Base-by-base conservation (phyloP, 2,113 vertebrate species). In the Strix aluco region DNA sequence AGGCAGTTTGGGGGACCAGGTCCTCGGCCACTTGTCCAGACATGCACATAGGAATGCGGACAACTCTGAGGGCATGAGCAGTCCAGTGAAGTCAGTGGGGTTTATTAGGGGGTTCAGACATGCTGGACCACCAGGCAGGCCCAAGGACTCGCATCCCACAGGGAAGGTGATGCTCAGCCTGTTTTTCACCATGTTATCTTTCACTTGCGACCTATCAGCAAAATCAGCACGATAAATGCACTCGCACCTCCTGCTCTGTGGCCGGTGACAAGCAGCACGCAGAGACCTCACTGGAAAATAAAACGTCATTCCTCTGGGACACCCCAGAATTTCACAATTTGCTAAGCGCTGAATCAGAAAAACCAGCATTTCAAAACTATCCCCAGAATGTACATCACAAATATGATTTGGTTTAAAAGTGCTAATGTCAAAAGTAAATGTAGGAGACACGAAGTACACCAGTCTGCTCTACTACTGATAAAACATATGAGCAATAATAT, bases 211-310 rank as follows among this genome's bases (percentile, higher is more conserved):
- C 93, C 93, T 81, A 73, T 91, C 87, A 70, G 44, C 16, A 15
- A 29, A 44, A 88, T 81, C 87, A 91, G 80, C 19, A 4, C 30
- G 67, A 34, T 44, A 62, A 95, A 71, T 22, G 78, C 55, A 44
- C 86, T 81, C 89, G 5, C 81, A 79, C 44, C 89, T 86, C 84
- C 75, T 82, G 88, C 92, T 78, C 62, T 92, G 94, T 62, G 94
- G 92, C 52, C 1, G 4, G 86, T 92, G 94, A 86, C 89, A 74
- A 34, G 89, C 49, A 92, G 66, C 72, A 70, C 27, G 0, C 86
- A 36, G 81, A 84, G 51, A 73, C 86, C 92, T 67, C 52, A 62
- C 19, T 13, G 82, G 52, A 18, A 61, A 63, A 66, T 19, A 40
- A 14, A 71, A 62, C 90, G 63, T 94, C 95, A 94, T 40, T 80